These are phyloP conservation scores for Rhinoptilus africanus DNA, from an alignment of 2,113 vertebrate species.

Conservation along the genomic window DNA sequence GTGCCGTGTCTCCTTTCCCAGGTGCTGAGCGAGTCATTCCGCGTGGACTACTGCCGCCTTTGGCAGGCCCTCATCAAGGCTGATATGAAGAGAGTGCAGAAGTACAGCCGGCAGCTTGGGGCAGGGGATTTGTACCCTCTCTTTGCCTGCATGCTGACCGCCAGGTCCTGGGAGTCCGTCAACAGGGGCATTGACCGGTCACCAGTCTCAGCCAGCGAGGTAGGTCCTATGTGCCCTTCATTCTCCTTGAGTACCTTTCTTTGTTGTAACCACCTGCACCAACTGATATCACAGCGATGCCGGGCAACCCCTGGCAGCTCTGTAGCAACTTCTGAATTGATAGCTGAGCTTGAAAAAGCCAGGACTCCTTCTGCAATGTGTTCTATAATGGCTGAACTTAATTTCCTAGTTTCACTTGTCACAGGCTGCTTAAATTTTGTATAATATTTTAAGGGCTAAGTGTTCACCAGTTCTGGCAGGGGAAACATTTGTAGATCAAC, in stretches of 20 bases:
- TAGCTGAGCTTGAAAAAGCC: background rate
- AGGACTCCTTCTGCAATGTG: background rate
- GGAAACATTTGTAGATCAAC: background rate
- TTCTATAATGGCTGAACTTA: background rate
- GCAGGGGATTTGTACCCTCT: conserved; percentile 90
- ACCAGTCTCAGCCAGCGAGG: conserved; percentile 85
- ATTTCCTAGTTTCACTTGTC: background rate
- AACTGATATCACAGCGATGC: background rate
- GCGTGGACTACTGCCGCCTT: conserved; percentile 89
- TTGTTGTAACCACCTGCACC: background rate
- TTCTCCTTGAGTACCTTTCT: background rate
- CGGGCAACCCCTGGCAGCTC: background rate
- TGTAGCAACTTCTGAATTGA: background rate
- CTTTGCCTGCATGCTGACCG: conserved; percentile 92
- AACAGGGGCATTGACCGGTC: conserved; percentile 84
- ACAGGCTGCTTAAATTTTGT: background rate
- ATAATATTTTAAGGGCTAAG: background rate
- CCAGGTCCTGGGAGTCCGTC: conserved; percentile 90
- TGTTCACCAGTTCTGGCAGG: background rate
- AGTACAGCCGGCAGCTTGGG: conserved; percentile 85
- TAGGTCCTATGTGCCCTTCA: conserved; percentile 53
- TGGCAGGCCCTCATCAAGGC: conserved; percentile 92
- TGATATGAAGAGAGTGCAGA: conserved; percentile 84
- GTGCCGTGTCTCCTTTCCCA: background rate
- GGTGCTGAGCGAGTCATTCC: conserved; percentile 87